phyloP scores from a whole-genome alignment of 2,888 invertebrate genomes.

The Drosophila imparisetae region DNA sequence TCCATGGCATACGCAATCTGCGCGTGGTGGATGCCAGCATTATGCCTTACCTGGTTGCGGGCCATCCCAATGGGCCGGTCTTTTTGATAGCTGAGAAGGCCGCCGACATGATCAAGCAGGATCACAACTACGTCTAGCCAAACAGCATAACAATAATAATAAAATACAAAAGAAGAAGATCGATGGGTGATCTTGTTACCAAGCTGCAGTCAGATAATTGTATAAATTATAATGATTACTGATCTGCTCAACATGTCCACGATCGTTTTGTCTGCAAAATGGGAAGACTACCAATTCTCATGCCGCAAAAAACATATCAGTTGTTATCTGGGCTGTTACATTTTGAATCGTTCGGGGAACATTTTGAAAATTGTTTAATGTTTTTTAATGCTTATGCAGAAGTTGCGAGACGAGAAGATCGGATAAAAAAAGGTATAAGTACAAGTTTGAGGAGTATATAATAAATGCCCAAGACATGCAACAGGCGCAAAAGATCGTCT shows the following conservation, averaged over 20 bases:
- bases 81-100: constrained; percentile 87
- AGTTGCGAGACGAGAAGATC: neutral
- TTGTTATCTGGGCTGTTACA: no score
- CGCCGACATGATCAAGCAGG: constrained; percentile 86
- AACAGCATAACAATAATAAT: neutral
- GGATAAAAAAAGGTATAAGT: neutral
- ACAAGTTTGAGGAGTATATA: neutral
- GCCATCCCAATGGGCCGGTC: constrained; percentile 86
- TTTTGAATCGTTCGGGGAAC: neutral
- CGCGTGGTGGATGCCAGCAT: constrained; percentile 86
- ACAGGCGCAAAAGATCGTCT: neutral
- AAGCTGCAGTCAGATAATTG: neutral
- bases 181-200: neutral
- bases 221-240: neutral
- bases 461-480: neutral
- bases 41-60: constrained; percentile 86
- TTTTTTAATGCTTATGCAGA: neutral
- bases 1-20: constrained; percentile 85
- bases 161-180: constrained; percentile 1
- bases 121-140: constrained; percentile 79
- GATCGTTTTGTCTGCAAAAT: neutral
- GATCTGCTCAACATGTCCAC: neutral
- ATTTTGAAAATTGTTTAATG: neutral
- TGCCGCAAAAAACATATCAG: neutral
- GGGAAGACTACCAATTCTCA: neutral